Evolutionary conservation across 2,797 vertebrate species (phyloP), one percentile per base, ranked within the genome.

Genomic region (Ctenosaura bakeri): DNA sequence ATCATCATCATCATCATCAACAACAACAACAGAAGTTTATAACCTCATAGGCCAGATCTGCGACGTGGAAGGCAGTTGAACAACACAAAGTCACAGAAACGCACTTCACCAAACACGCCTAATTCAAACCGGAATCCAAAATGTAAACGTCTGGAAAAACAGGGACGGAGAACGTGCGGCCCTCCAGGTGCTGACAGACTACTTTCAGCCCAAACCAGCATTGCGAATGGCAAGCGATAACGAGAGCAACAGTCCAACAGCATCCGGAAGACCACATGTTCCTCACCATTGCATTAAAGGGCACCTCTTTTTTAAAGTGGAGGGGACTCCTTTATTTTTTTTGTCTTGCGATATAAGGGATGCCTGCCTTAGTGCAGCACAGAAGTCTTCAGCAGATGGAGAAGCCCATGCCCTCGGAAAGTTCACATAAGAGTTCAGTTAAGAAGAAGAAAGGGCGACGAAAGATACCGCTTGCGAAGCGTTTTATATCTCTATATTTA

Each of bases 401-500:
- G 46, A 69, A 24, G 3, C 56, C 56, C 13, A 16, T 56, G 56
- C 20, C 4, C 5, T 20, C 59, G 22, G 50, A 73, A 54, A 54
- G 66, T 7, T 24, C 29, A 62, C 32, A 73, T 24, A 54, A 71
- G 29, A 10, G 1, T 35, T 20, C 29, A 14, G 6, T 64, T 64
- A 78, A 78, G 26, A 56, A 46, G 42, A 56, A 78, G 29, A 10
- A 78, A 78, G 26, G 9, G 26, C 38, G 20, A 78, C 4, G 14
- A 71, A 71, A 85, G 18, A 6, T 46, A 6, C 74, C 32, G 6
- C 74, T 64, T 3, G 24, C 14, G 38, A n/a, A 29, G 54, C 42
- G n/a, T 29, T 78, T 64, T 78, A 18, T 12, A 1, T 78, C 74
- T 87, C 74, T 78, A 78, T 64, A 87, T 78, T 87, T 87, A 87